Conservation (phyloP, 2,113 vertebrate genomes). For the Crotalus helleri region DNA sequence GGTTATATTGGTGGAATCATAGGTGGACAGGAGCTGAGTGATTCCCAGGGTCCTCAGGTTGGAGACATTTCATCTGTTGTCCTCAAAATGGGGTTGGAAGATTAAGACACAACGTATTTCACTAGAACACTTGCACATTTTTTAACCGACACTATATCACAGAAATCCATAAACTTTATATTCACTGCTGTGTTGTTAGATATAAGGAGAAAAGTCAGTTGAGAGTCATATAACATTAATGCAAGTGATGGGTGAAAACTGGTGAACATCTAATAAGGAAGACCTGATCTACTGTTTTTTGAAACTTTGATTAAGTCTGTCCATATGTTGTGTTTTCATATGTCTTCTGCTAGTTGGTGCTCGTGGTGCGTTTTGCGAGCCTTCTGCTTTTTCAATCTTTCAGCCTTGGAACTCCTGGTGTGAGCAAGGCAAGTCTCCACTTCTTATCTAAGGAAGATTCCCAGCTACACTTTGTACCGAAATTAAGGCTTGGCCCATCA, state of each 20-base stretch:
- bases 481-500: neutral
- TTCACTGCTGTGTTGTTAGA: neutral
- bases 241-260: neutral
- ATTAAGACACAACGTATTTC: neutral
- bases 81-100: neutral
- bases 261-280: neutral
- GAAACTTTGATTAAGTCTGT: neutral
- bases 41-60: fast-evolving
- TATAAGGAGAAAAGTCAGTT: fast-evolving
- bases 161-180: neutral
- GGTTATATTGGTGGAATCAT: neutral
- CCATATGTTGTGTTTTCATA: neutral
- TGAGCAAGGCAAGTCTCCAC: neutral
- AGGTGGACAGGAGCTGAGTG: neutral
- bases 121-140: neutral
- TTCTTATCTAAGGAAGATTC: neutral
- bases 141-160: neutral
- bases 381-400: neutral
- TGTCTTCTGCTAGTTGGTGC: neutral
- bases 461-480: neutral
- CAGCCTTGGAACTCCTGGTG: neutral
- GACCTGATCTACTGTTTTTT: neutral
- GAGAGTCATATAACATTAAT: slow-evolving; percentile 3
- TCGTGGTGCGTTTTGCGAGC: neutral
- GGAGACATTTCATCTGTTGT: neutral